Percentiles rank a stretch among this genome's conserved stretches.
phyloP scores from a whole-genome alignment of 2,113 vertebrate species.

The Lagenorhynchus albirostris region DNA sequence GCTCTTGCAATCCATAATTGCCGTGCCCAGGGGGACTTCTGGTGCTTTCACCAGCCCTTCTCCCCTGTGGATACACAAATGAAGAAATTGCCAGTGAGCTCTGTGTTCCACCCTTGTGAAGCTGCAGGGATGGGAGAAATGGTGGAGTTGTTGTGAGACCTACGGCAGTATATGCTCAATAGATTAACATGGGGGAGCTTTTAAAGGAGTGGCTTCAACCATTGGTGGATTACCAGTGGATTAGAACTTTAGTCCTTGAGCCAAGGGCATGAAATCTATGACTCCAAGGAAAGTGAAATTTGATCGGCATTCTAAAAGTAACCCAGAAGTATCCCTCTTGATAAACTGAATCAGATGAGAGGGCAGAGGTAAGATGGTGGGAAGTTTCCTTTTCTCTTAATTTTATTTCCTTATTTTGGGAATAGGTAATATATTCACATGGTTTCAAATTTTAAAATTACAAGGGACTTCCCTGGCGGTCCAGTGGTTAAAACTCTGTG shows the following conservation, averaged over 20 bases:
- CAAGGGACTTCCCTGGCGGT: background rate
- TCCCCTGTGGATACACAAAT: background rate
- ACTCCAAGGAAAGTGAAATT: background rate
- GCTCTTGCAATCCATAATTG: background rate
- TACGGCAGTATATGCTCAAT: rapidly evolving
- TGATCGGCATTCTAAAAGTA: background rate
- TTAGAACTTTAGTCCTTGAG: background rate
- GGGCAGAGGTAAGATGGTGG: background rate
- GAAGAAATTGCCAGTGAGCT: background rate
- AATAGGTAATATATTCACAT: background rate
- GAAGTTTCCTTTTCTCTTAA: background rate
- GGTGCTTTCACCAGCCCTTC: background rate
- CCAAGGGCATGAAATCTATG: background rate
- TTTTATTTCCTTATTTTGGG: background rate
- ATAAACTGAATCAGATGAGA: background rate
- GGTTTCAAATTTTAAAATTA: background rate
- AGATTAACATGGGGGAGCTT: background rate
- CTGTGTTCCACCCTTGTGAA: background rate
- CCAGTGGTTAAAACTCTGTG: too few species aligned
- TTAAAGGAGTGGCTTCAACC: background rate
- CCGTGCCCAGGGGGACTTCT: too few species aligned
- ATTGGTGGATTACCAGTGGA: background rate
- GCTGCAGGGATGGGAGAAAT: background rate
- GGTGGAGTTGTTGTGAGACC: rapidly evolving
- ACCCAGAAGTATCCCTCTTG: background rate